Evolutionary conservation across 2,797 vertebrate species (phyloP).

Genomic region (Sebastes kiyomatsui): DNA sequence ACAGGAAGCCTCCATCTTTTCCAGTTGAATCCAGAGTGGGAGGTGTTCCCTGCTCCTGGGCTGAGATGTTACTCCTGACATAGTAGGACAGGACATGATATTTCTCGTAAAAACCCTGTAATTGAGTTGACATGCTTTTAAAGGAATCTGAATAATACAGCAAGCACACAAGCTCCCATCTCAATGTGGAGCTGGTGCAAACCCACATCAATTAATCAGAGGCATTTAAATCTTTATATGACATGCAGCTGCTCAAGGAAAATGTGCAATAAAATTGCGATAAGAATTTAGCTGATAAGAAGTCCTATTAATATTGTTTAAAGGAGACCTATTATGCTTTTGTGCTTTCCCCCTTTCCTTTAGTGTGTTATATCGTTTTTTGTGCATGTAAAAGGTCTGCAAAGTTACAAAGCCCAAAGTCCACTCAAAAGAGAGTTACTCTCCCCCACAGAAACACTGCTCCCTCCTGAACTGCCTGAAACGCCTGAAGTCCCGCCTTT

Average conservation of each 20-base stretch:
- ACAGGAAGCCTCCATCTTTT: neutral
- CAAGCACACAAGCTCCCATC: constrained; percentile 48
- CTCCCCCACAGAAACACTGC: no score
- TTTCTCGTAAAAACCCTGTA: constrained; percentile 73
- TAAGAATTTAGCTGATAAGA: neutral
- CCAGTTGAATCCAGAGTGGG: neutral
- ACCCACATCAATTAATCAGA: constrained; percentile 78
- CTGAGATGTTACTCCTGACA: constrained; percentile 48
- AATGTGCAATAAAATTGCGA: neutral
- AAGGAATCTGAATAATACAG: constrained; percentile 79
- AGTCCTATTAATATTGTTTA: neutral
- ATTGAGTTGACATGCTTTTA: constrained; percentile 82
- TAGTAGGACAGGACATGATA: constrained; percentile 60
- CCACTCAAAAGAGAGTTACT: no score
- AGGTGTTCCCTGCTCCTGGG: constrained; percentile 21
- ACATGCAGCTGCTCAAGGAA: constrained; percentile 33
- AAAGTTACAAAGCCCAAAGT: no score
- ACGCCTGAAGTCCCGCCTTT: no score
- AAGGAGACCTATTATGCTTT: neutral
- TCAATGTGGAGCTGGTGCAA: constrained; percentile 64
- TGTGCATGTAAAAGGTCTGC: no score
- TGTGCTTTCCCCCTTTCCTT: no score
- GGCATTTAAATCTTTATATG: constrained; percentile 70
- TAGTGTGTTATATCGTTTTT: no score
- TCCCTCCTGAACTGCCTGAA: no score